phyloP scores from a whole-genome alignment of 2,888 invertebrate genomes.

The Pilophorus perplexus region DNA sequence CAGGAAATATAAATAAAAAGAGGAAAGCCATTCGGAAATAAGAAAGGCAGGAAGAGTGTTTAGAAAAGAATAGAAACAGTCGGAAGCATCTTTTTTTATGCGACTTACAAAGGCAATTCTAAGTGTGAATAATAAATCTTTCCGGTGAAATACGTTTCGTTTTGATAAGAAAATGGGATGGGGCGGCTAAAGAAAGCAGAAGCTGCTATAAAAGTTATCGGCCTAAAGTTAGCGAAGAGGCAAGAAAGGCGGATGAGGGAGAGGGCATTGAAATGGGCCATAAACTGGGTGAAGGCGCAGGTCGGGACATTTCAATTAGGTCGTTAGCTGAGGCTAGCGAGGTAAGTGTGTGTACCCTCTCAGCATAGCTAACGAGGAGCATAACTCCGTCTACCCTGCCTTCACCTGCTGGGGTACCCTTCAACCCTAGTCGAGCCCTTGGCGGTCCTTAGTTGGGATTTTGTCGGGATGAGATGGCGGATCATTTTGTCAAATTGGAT shows the following conservation, averaged over 20 bases:
- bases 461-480: too few relatives aligned
- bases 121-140: conserved; percentile 29
- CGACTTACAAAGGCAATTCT: too few relatives aligned
- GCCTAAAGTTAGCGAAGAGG: conserved; percentile 15
- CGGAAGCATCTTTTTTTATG: too few relatives aligned
- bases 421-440: too few relatives aligned
- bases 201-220: conserved; percentile 29
- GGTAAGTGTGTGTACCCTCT: conserved; percentile 41
- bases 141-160: conserved; percentile 25
- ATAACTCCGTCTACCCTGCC: conserved; percentile 23
- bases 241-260: background rate
- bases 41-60: too few relatives aligned
- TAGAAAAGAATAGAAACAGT: too few relatives aligned
- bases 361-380: conserved; percentile 40
- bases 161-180: conserved; percentile 23
- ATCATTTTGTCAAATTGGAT: too few relatives aligned
- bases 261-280: conserved; percentile 31
- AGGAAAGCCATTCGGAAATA: too few relatives aligned
- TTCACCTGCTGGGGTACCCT: background rate
- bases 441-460: too few relatives aligned
- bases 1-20: too few relatives aligned
- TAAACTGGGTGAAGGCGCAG: conserved; percentile 33
- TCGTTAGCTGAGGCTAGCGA: conserved; percentile 32
- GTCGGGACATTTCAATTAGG: conserved; percentile 40
- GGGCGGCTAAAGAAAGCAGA: conserved; percentile 3